Conservation (phyloP, 2,797 vertebrate genomes). For the Poecilia gillii region DNA sequence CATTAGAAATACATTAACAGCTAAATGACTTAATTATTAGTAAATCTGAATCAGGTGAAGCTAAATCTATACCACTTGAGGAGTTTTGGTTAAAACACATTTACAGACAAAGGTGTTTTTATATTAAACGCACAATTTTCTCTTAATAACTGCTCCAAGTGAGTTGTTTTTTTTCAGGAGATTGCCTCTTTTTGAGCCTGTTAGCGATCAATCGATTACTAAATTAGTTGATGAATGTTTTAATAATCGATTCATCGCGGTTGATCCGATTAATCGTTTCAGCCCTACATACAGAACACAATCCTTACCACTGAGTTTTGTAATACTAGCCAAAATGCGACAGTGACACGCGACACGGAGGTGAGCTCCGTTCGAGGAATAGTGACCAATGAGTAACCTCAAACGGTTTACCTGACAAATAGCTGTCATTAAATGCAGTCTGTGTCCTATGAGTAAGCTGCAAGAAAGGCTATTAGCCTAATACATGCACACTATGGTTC, state of each 20-base stretch:
- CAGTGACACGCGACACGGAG: constrained; percentile 3
- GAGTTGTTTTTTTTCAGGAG: too few relatives aligned
- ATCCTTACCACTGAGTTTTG: not conserved
- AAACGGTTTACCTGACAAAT: constrained; percentile 65
- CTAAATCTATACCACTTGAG: too few relatives aligned
- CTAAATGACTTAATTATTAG: too few relatives aligned
- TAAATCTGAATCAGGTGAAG: too few relatives aligned
- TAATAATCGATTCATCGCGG: too few relatives aligned
- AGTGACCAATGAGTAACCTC: constrained; percentile 46
- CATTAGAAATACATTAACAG: too few relatives aligned
- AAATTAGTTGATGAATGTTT: too few relatives aligned
- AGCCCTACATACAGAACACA: constrained; percentile 1
- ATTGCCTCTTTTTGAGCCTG: not conserved
- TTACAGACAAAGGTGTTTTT: too few relatives aligned
- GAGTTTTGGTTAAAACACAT: too few relatives aligned
- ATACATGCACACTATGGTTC: constrained; percentile 62
- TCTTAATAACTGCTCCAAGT: too few relatives aligned
- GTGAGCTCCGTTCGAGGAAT: constrained; percentile 18
- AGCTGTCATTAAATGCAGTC: constrained; percentile 71
- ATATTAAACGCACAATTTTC: too few relatives aligned
- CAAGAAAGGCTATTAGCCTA: constrained; percentile 72
- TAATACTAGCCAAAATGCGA: constrained; percentile 10
- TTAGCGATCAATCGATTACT: not conserved
- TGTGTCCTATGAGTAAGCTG: constrained; percentile 67
- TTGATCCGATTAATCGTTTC: too few relatives aligned